Base-by-base conservation (phyloP, 1,140 invertebrate species). In the Coptotermes formosanus region DNA sequence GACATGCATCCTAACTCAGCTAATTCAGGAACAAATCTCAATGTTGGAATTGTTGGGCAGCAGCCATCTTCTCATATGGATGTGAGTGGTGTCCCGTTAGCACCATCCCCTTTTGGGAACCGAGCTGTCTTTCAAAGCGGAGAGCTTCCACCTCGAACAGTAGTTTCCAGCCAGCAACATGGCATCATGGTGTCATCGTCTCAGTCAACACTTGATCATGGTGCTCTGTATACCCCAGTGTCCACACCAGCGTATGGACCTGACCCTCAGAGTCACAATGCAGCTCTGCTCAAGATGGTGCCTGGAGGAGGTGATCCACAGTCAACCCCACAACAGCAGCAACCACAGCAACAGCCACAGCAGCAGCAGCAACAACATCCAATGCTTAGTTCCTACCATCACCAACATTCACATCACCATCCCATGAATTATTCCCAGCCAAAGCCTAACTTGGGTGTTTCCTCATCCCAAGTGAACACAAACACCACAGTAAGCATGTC, bases 401-500 rank as follows among this genome's bases (percentile, higher is more conserved):
- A 44, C 85, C 87, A 85, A 59, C 85, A 64, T 44, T 82, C 87
- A 30, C 86, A n/a, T 45, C 85, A 52, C 38, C 86, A 86, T 59
- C 48, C 32, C 32, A 44, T 81, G 75, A 83, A 55, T 12, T 86
- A 45, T 44, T 87, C 83, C 21, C 55, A 87, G 30, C 14, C 86
- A 23, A 43, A 87, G 84, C 69, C 48, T 44, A 82, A 43, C 55
- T 81, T 45, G 82, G 43, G 45, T 43, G 44, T 86, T 85, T 85
- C 45, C 48, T 82, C 86, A 25, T 87, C 85, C n/a, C 85, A 86
- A 89, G 90, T 84, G 90, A 90, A 87, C 90, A 91, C 88, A 88
- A 90, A 87, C 89, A 92, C 89, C 85, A 93, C 90, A 84, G 92
- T 93, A 87, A 92, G 91, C 88, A 94, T 94, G 91, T 97, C 96